Percentiles rank a stretch among this genome's conserved stretches.
Conservation (phyloP, 1,140 invertebrate species). For the Drosophila lacertosa region DNA sequence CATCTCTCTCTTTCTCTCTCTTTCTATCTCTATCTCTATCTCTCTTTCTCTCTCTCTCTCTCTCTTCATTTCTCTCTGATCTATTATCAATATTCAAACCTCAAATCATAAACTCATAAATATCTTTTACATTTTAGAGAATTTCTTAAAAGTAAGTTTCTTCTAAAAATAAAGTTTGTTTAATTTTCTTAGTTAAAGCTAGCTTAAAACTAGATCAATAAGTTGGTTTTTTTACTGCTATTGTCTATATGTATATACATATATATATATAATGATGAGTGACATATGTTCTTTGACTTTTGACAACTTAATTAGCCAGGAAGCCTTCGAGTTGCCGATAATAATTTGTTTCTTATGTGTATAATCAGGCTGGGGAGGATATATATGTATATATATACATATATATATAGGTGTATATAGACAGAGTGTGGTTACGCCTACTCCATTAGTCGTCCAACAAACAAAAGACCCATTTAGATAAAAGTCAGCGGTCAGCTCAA, state of each 20-base stretch:
- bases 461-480: conserved; percentile 82
- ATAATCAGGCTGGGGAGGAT: conserved; percentile 47
- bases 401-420: conserved; percentile 29
- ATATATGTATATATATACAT: conserved; percentile 24
- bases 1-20: too few relatives aligned
- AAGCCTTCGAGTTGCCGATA: conserved; percentile 20
- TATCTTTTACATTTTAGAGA: too few relatives aligned
- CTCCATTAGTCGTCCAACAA: conserved; percentile 62
- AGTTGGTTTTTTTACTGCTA: too few relatives aligned
- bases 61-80: too few relatives aligned
- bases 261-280: neutral
- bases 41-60: too few relatives aligned
- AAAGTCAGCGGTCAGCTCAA: conserved; percentile 53
- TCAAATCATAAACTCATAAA: too few relatives aligned
- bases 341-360: conserved; percentile 32
- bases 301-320: conserved; percentile 70
- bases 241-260: too few relatives aligned
- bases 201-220: neutral
- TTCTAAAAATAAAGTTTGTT: too few relatives aligned
- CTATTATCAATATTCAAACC: too few relatives aligned
- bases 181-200: too few relatives aligned
- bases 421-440: conserved; percentile 44
- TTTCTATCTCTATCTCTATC: too few relatives aligned
- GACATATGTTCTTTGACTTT: conserved; percentile 54
- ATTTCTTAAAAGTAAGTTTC: too few relatives aligned